Evolutionary conservation across 2,797 vertebrate species (phyloP).

Genomic region (Thunnus albacares): DNA sequence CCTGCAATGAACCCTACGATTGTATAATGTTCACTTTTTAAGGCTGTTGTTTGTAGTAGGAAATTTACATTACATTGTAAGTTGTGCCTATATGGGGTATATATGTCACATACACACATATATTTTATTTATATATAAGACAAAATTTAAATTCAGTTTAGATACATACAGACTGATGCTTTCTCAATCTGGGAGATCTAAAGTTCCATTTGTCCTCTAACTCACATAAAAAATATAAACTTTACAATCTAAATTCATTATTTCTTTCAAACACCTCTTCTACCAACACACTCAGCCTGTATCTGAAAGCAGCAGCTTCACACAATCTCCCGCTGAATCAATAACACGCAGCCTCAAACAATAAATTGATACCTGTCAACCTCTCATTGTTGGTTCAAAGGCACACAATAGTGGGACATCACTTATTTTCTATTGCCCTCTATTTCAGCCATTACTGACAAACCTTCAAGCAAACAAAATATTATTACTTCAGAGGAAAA

Average conservation of each 20-base stretch:
- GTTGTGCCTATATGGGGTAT: too few relatives aligned
- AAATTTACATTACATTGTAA: too few relatives aligned
- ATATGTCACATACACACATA: too few relatives aligned
- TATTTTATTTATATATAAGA: too few relatives aligned
- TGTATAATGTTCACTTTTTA: neutral
- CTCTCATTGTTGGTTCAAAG: conserved; percentile 16
- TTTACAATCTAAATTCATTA: neutral
- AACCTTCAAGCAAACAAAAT: conserved; percentile 18
- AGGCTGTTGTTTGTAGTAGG: neutral
- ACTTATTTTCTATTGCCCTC: conserved; percentile 42
- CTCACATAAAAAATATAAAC: neutral
- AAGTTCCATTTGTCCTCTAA: neutral
- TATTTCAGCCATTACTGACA: conserved; percentile 24
- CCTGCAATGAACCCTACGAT: neutral
- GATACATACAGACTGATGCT: neutral
- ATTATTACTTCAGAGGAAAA: conserved; percentile 22
- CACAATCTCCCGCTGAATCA: conserved; percentile 15
- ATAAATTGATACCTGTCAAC: conserved; percentile 24
- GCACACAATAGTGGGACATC: conserved; percentile 20
- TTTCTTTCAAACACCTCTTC: neutral
- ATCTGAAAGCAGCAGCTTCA: conserved; percentile 14
- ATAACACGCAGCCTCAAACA: conserved; percentile 19
- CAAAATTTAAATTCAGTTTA: neutral
- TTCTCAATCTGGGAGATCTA: neutral
- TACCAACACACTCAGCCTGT: neutral